Evolutionary conservation across 2,797 vertebrate genomes (phyloP), one percentile per base, ranked within the genome.

Genomic region (Anas bahamensis): DNA sequence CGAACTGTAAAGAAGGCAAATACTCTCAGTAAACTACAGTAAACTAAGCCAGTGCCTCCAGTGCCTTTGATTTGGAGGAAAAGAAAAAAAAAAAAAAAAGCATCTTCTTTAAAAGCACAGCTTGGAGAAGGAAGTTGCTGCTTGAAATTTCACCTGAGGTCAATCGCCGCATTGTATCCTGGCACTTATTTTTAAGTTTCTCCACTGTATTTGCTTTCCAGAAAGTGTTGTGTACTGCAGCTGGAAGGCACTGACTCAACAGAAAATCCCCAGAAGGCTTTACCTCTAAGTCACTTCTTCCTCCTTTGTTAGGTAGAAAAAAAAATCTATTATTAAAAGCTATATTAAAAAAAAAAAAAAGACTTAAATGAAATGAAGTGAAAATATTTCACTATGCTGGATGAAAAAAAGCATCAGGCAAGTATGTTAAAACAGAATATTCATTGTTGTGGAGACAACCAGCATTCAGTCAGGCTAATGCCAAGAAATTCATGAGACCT

Each of bases 161-260:
- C 42, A 50, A 50, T 78, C 50, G 55, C 55, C 6, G 17, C n/a
- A 33, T 88, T 66, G 39, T 70, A 44, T 55, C 46, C 71, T 86
- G 33, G 41, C 39, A 55, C 48, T 84, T 81, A 73, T 41, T 81
- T 94, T 83, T 81, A 39, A 74, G 59, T 56, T 83, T 53, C 13
- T 56, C 6, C 23, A 8, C 41, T 52, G 31, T 41, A 74, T 48
- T 80, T 74, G 65, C 61, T 70, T 78, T 85, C 44, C 63, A 91
- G 71, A 56, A 83, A 75, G 7, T 50, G 46, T 17, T 63, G 46
- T 60, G 23, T 11, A 10, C 65, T 39, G 39, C 70, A 83, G 66
- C 66, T 93, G 82, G 53, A 86, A 89, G 85, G 63, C 59, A 87
- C 29, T 46, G 75, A 87, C 39, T 84, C 85, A 95, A 89, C 74